Percentiles rank a stretch among this genome's conserved stretches.
Evolutionary conservation across 2,888 invertebrate species (phyloP).

Genomic region (Eupithecia dodoneata): DNA sequence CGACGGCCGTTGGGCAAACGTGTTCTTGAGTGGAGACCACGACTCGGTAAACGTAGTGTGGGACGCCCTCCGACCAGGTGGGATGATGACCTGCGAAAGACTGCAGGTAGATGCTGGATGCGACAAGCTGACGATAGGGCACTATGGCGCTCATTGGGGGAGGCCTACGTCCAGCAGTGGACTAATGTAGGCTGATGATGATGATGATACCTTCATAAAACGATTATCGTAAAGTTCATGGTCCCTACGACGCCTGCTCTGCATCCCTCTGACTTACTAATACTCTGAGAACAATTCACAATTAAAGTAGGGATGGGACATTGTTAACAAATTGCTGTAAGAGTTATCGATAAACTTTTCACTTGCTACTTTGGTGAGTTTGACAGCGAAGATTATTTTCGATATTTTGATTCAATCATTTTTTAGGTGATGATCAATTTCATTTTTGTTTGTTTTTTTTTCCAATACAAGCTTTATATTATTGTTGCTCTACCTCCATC

Average conservation of each 20-base stretch:
- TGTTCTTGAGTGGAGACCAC: too few species aligned
- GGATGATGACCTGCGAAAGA: too few species aligned
- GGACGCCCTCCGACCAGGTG: too few species aligned
- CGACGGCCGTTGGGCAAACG: too few species aligned
- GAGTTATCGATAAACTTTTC: conserved; percentile 47
- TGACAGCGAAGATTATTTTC: conserved; percentile 12
- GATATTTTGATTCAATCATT: conserved; percentile 8
- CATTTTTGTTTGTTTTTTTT: too few species aligned
- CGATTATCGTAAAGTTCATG: neutral
- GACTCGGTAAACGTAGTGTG: too few species aligned
- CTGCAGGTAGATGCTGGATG: too few species aligned
- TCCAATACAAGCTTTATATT: neutral
- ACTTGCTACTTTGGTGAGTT: conserved; percentile 14
- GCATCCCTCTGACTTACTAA: conserved; percentile 48
- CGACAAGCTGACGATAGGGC: too few species aligned
- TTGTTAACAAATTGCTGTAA: conserved; percentile 30
- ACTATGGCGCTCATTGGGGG: too few species aligned
- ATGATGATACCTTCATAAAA: too few species aligned
- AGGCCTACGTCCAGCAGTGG: too few species aligned
- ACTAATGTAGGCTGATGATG: too few species aligned
- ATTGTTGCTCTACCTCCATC: neutral
- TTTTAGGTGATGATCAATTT: neutral
- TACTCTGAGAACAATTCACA: conserved; percentile 73
- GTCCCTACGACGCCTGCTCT: neutral
- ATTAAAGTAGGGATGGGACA: conserved; percentile 59